Conservation (phyloP, 2,113 vertebrate species). For the Chiloscyllium plagiosum region DNA sequence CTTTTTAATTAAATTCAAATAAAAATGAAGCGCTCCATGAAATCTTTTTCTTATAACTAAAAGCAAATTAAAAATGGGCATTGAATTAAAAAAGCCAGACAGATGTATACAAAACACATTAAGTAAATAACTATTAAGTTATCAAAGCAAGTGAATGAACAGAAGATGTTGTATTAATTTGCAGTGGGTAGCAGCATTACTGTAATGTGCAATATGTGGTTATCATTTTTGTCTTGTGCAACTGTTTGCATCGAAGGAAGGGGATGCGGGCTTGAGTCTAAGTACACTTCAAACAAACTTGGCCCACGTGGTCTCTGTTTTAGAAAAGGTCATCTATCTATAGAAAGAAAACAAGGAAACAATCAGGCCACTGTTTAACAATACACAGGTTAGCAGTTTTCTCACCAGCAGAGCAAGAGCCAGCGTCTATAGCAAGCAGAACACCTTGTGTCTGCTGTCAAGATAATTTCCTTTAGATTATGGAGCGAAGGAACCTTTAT, state of each 20-base stretch:
- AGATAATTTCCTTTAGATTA: neutral
- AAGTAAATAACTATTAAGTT: neutral
- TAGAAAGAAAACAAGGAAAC: neutral
- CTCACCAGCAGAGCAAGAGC: too few species aligned
- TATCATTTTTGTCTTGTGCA: neutral
- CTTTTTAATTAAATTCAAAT: neutral
- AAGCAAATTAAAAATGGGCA: neutral
- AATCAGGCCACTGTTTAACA: neutral
- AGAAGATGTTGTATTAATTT: neutral
- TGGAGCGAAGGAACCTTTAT: neutral
- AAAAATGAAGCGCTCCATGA: too few species aligned
- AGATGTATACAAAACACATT: neutral
- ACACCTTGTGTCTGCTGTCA: neutral
- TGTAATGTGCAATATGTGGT: neutral
- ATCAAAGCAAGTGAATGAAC: neutral
- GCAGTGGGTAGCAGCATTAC: too few species aligned
- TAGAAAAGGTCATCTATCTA: neutral
- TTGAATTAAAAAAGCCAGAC: neutral
- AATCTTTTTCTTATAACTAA: neutral
- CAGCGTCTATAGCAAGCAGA: neutral
- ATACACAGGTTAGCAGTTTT: neutral
- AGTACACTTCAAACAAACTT: neutral
- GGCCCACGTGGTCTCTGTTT: conserved; percentile 7
- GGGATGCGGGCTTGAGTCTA: neutral
- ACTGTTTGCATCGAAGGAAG: neutral